Evolutionary conservation across 2,888 invertebrate genomes (phyloP), one percentile per base, ranked within the genome.

Genomic region (Phragmatobia fuliginosa): DNA sequence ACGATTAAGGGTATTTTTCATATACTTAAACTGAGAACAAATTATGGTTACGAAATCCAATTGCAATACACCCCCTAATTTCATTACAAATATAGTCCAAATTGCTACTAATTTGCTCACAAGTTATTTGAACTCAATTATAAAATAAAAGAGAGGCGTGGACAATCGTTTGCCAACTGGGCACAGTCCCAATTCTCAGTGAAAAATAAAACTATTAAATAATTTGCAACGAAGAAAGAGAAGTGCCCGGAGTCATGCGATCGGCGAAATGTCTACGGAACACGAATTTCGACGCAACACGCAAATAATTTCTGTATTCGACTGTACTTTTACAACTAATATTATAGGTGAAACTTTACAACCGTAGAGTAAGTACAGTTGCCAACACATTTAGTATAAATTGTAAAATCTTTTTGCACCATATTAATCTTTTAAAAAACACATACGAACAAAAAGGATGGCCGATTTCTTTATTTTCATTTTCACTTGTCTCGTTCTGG

Each of bases 201-300:
- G 71, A 80, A 75, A 81, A 78, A 85, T 64, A 64, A 64, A 64
- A 18, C n/a, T 33, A 38, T 85, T 82, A 86, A 88, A 88, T 87
- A 89, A 89, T 89, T 89, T 88, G 88, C 89, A 87, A 76, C 77
- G 70, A 82, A 78, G 79, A 85, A 83, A 49, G 25, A 38, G 41
- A 68, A 68, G 59, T 64, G 64, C 60, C 59, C 33, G n/a, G 21
- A 68, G 64, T 68, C 68, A 68, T 89, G 90, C 88, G 80, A 89
- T 82, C 84, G 75, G 41, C 73, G 67, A 88, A 88, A 91, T 85
- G 86, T 83, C 80, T 73, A 58, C 41, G 76, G 80, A 83, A 81
- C 91, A 91, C 85, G 89, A 77, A 79, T 74, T 72, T 62, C 28
- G n/a, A 72, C 45, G 73, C 68, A 71, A 73, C 72, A 73, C 66